Conservation (phyloP, 2,113 vertebrate species). For the Tyto alba region DNA sequence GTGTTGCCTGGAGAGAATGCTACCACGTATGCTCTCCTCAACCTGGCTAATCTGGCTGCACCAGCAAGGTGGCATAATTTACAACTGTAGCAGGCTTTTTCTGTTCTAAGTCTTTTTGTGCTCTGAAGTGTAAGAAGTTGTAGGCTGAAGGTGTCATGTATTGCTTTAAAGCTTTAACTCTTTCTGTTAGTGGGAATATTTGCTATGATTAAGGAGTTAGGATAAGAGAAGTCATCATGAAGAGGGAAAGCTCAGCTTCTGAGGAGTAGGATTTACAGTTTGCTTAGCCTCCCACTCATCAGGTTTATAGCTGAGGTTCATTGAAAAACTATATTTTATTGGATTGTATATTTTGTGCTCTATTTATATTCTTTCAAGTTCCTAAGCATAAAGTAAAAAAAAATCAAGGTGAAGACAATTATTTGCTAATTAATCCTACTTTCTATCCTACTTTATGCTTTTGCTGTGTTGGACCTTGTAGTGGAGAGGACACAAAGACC, state of each 20-base stretch:
- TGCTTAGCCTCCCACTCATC: not conserved
- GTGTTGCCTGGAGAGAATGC: not conserved
- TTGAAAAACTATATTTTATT: not conserved
- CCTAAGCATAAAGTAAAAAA: not conserved
- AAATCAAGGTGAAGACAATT: not conserved
- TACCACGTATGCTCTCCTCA: rapidly evolving
- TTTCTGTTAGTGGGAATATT: not conserved
- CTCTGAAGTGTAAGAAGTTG: not conserved
- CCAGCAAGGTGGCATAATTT: not conserved
- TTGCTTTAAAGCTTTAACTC: not conserved
- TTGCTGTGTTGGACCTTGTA: not conserved
- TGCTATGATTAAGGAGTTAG: not conserved
- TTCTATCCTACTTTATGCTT: not conserved
- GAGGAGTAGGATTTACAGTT: not conserved
- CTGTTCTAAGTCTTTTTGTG: not conserved
- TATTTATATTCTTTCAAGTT: not conserved
- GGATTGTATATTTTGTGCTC: not conserved
- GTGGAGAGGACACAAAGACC: not conserved
- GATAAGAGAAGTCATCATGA: not conserved
- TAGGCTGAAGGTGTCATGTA: not conserved
- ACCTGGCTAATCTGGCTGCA: not conserved
- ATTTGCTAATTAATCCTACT: not conserved
- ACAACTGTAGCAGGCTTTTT: not conserved
- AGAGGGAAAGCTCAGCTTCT: not conserved
- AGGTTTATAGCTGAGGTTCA: not conserved